Conservation (phyloP, 2,888 invertebrate species). For the Drosophila demipolita region DNA sequence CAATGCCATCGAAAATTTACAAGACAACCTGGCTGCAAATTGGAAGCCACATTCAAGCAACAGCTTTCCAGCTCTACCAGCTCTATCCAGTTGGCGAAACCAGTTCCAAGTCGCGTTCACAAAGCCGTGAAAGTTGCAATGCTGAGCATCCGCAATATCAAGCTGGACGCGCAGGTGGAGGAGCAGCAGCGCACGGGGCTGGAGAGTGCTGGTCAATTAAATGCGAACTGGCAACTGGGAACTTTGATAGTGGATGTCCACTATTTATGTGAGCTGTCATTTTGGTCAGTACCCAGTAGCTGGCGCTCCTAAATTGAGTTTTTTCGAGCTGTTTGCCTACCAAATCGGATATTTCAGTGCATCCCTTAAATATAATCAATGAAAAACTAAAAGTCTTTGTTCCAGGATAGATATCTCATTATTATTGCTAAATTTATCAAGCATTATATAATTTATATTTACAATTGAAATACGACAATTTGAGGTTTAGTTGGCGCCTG, state of each 20-base stretch:
- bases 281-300: not conserved
- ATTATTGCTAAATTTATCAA: not conserved
- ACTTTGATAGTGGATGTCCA: constrained; percentile 20
- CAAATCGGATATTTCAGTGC: not conserved
- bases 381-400: not conserved
- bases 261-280: constrained; percentile 22
- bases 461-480: too few relatives aligned
- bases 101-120: constrained; percentile 36
- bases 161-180: not conserved
- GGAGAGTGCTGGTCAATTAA: constrained; percentile 27
- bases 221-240: constrained; percentile 21
- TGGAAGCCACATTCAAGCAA: constrained; percentile 19
- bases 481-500: too few relatives aligned
- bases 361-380: not conserved
- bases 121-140: constrained; percentile 50
- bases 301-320: not conserved
- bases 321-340: not conserved
- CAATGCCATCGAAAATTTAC: constrained; percentile 18
- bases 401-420: not conserved
- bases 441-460: not conserved
- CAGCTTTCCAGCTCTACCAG: constrained; percentile 37
- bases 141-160: constrained; percentile 17
- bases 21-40: constrained; percentile 35
- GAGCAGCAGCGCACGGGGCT: not conserved
- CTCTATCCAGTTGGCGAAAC: constrained; percentile 30